Conservation (phyloP, 2,113 vertebrate species). For the Nematolebias whitei region DNA sequence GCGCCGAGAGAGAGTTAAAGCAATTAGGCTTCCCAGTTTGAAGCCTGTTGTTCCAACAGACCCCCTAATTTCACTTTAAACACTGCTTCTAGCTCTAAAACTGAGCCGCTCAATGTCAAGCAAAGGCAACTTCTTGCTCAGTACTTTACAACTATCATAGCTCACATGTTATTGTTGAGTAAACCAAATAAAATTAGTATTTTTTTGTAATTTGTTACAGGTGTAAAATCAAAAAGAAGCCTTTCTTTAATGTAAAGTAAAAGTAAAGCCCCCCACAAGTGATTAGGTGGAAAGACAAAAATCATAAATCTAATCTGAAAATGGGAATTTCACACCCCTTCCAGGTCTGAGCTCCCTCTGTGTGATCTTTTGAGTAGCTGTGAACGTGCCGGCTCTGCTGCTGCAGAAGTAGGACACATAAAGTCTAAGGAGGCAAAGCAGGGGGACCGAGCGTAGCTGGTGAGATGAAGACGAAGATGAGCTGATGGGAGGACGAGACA, state of each 20-base stretch:
- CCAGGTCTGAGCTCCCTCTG: constrained; percentile 25
- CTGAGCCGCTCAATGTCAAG: constrained; percentile 4
- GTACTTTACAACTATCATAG: background rate
- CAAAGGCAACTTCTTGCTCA: background rate
- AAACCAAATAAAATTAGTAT: background rate
- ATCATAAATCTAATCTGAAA: constrained; percentile 36
- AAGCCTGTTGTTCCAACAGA: constrained; percentile 21
- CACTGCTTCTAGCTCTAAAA: constrained; percentile 12
- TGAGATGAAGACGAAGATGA: constrained; percentile 31
- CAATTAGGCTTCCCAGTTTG: constrained; percentile 7
- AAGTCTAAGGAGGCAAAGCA: constrained; percentile 26
- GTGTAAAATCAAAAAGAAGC: background rate
- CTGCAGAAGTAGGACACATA: constrained; percentile 64
- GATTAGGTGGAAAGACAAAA: constrained; percentile 12
- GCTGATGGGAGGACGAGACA: constrained; percentile 15
- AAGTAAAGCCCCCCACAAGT: background rate
- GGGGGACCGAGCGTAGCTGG: background rate
- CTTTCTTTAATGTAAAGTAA: background rate
- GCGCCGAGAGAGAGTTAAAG: constrained; percentile 15
- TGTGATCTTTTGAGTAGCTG: constrained; percentile 16
- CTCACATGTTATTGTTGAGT: background rate
- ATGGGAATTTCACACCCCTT: constrained; percentile 64
- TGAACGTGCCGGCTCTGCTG: constrained; percentile 6
- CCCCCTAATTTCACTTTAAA: constrained; percentile 32
- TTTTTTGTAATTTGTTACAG: background rate